These are phyloP conservation scores for Erithacus rubecula DNA, from an alignment of 2,797 vertebrate genomes.

Conservation along the genomic window DNA sequence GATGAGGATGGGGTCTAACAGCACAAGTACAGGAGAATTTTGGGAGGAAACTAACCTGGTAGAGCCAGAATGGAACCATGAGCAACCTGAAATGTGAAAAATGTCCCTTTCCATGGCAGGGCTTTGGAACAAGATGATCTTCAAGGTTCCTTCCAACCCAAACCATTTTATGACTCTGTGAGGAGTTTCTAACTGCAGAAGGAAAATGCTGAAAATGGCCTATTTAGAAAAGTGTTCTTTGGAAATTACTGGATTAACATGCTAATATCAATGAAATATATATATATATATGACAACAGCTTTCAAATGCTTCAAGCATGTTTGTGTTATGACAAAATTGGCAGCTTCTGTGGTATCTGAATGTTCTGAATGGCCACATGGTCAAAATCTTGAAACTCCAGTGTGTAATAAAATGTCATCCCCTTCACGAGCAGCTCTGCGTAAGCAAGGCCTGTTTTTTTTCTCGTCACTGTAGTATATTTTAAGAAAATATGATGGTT, in stretches of 20 bases:
- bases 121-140: accelerated
- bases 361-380: not conserved
- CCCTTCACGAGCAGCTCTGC: not conserved
- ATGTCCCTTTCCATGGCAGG: not conserved
- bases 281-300: not conserved
- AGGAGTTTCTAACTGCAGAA: not conserved
- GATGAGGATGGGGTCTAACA: not conserved
- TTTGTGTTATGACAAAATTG: not conserved
- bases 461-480: slow-evolving; percentile 3
- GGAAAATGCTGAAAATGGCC: not conserved
- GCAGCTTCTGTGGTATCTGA: not conserved
- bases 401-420: not conserved
- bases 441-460: slow-evolving; percentile 4
- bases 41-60: not conserved
- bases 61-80: not conserved
- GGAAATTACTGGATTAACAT: not conserved
- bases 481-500: slow-evolving; percentile 50
- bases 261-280: not conserved
- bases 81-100: not conserved
- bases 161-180: not conserved
- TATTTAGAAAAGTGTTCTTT: not conserved
- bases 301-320: not conserved
- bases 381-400: not conserved
- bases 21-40: not conserved
- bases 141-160: not conserved